Evolutionary conservation across 1,140 invertebrate species (phyloP), one percentile per base, ranked within the genome.

Genomic region (Globodera rostochiensis): DNA sequence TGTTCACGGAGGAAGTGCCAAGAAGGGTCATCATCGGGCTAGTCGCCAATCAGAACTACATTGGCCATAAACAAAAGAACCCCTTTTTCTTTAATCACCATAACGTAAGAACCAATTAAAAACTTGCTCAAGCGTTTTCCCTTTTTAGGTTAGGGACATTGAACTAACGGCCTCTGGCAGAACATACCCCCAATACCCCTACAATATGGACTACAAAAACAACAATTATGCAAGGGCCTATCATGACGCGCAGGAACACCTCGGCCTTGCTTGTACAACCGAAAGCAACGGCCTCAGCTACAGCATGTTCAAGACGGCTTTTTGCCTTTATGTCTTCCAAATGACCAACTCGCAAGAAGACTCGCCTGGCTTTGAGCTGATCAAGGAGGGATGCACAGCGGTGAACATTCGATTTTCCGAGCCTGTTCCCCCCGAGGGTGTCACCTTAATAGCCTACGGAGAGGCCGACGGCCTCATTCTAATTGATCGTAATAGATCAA

Each of bases 1-100:
- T 81, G 46, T 81, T 83, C 47, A 83, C 47, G 64, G 80, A 81
- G 45, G 46, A 67, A 21, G 60, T 82, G 9, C 80, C 80, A 15
- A 15, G 80, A 11, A n/a, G 80, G 15, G 60, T 82, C 7, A 71
- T 83, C 19, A 15, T 81, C 4, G 80, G 60, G 0, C 13, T 81
- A 13, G 80, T 81, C 0, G 64, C 13, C 0, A 82, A 81, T 19
- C 2, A 0, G 4, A 53, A 36, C 15, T 81, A 75, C 53, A 66
- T 66, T 1, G 80, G 80, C 19, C 46, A 76, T 73, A 73, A 15
- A 67, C 19, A 11, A 6, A 83, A 15, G 70, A 83, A 2, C 15
- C 80, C 80, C 2, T 83, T 81, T 19, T 21, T 6, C 0, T 80
- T 80, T 47, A 46, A 80, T 47, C 79, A 49, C 25, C 57, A 80